A percentile compares a stretch with the other conserved stretches of the same genome.
Conservation (phyloP, 2,113 vertebrate species). For the Sylvia atricapilla region DNA sequence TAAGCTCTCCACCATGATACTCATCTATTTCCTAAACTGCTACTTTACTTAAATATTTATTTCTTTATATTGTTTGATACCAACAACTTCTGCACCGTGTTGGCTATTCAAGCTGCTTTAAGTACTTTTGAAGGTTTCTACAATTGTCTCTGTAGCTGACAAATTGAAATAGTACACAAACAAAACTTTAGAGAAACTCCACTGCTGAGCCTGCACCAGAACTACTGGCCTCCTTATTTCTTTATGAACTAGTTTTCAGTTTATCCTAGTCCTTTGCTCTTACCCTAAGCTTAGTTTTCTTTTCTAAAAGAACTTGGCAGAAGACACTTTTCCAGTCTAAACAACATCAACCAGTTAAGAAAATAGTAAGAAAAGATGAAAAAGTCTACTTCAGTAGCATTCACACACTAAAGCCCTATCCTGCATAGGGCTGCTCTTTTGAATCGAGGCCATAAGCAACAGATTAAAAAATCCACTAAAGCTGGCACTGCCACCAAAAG, state of each 20-base stretch:
- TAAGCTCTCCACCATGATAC: background rate
- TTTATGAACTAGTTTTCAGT: background rate
- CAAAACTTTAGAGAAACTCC: background rate
- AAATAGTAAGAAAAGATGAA: background rate
- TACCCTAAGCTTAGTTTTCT: background rate
- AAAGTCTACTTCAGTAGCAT: background rate
- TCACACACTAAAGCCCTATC: background rate
- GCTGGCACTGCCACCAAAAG: background rate
- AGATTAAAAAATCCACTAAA: background rate
- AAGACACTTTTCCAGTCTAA: background rate
- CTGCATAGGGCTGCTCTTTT: background rate
- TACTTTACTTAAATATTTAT: background rate
- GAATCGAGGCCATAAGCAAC: background rate
- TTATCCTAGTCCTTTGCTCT: background rate
- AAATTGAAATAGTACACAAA: background rate
- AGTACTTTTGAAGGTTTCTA: background rate
- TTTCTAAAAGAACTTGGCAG: background rate
- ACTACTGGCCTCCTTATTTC: background rate
- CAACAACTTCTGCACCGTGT: background rate
- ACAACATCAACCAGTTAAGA: background rate
- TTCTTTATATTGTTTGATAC: background rate
- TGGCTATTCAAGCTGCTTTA: background rate
- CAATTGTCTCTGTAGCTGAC: background rate
- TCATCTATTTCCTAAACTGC: background rate
- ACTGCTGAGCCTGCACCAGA: background rate